Conservation (phyloP, 2,888 invertebrate genomes). For the Athetis lepigone region DNA sequence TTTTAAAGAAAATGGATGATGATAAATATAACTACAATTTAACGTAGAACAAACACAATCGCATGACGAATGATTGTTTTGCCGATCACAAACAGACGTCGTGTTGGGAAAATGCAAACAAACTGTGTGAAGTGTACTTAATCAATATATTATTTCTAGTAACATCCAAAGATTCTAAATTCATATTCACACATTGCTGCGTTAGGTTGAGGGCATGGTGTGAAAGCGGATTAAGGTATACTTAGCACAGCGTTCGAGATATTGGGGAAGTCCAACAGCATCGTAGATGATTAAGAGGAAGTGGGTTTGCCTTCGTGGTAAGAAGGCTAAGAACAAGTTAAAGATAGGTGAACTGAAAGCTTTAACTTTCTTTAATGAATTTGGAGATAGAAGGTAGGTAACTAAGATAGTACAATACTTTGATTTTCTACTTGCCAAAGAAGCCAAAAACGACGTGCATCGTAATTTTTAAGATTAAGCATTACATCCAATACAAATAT, state of each 20-base stretch:
- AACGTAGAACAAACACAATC: slow-evolving; percentile 27
- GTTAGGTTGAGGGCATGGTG: slow-evolving; percentile 1
- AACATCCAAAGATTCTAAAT: slow-evolving; percentile 58
- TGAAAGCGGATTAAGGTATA: slow-evolving; percentile 7
- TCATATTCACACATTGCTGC: slow-evolving; percentile 56
- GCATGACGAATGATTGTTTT: slow-evolving; percentile 51
- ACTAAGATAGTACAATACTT: no score
- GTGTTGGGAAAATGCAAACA: slow-evolving; percentile 55
- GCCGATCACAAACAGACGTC: slow-evolving; percentile 40
- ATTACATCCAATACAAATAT: neutral
- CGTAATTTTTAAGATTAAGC: neutral
- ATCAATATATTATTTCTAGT: slow-evolving; percentile 58
- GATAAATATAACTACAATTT: slow-evolving; percentile 38
- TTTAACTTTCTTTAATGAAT: neutral
- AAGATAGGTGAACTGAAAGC: no score
- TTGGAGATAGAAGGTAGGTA: neutral
- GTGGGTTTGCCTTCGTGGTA: neutral
- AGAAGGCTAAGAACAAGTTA: neutral
- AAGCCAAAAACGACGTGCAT: neutral
- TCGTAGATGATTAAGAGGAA: neutral
- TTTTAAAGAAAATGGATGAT: slow-evolving; percentile 41
- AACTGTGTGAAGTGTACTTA: slow-evolving; percentile 47
- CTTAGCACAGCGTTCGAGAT: neutral
- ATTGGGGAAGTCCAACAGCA: neutral
- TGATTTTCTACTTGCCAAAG: neutral